Evolutionary conservation across 1,140 invertebrate genomes (phyloP).

Genomic region (Trichonephila inaurata): DNA sequence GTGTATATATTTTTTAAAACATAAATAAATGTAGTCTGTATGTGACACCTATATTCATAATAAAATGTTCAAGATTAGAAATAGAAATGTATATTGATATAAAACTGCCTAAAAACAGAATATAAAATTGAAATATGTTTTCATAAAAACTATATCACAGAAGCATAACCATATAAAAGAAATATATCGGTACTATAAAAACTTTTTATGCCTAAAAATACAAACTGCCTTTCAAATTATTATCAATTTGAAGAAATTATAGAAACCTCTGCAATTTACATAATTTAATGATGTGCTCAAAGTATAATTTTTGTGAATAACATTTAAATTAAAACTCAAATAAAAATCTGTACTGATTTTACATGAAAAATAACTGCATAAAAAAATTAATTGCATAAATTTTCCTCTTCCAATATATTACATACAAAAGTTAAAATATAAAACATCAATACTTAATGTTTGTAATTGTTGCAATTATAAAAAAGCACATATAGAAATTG

Average conservation of each 20-base stretch:
- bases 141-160: conserved; percentile 16
- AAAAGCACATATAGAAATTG: background rate
- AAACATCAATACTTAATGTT: too few relatives aligned
- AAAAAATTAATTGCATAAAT: too few relatives aligned
- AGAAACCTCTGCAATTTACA: too few relatives aligned
- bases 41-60: background rate
- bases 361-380: background rate
- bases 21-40: background rate
- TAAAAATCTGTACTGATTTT: background rate
- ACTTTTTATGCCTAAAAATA: too few relatives aligned
- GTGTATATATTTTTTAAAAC: background rate
- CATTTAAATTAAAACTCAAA: background rate
- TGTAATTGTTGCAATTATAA: background rate
- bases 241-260: too few relatives aligned
- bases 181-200: background rate
- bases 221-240: too few relatives aligned
- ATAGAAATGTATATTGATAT: background rate
- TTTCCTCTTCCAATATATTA: too few relatives aligned
- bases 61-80: background rate
- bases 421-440: too few relatives aligned
- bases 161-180: background rate
- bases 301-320: too few relatives aligned
- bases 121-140: background rate
- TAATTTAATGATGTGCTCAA: too few relatives aligned
- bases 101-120: background rate